These are phyloP conservation scores for Alloplasta piceator DNA, from an alignment of 2,888 invertebrate genomes.

Conservation along the genomic window DNA sequence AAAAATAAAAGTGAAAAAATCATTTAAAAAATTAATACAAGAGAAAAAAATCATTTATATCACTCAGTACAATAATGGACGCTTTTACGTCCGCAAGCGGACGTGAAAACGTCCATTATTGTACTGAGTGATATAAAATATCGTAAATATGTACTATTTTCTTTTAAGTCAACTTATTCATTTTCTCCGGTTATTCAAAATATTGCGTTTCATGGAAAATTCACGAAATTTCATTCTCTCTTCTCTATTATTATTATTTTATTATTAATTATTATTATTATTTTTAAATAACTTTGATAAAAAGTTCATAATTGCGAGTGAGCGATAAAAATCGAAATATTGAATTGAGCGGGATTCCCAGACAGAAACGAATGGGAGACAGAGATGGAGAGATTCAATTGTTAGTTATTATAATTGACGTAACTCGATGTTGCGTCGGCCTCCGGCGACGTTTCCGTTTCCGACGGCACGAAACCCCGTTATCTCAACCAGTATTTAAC, in stretches of 20 bases:
- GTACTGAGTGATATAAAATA: too few species aligned
- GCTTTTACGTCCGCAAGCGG: too few species aligned
- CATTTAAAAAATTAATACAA: too few species aligned
- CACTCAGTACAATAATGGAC: too few species aligned
- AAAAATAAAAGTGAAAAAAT: too few species aligned
- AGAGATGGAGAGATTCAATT: constrained; percentile 34
- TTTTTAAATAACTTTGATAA: neutral
- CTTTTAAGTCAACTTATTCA: too few species aligned
- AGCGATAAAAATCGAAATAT: constrained; percentile 2
- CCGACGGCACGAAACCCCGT: constrained; percentile 54
- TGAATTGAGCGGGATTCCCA: constrained; percentile 16
- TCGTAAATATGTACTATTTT: too few species aligned
- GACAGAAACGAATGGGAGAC: constrained; percentile 21
- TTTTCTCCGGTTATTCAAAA: too few species aligned
- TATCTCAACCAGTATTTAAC: constrained; percentile 29
- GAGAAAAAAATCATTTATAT: too few species aligned
- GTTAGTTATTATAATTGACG: constrained; percentile 57
- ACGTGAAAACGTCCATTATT: too few species aligned
- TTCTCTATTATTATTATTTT: neutral
- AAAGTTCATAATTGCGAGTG: neutral
- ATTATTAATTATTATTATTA: too few species aligned
- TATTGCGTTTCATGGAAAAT: too few species aligned
- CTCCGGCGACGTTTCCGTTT: constrained; percentile 62
- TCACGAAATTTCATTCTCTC: neutral
- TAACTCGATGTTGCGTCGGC: constrained; percentile 57